Base-by-base conservation (phyloP, 2,888 invertebrate species). In the Agrenia bidenticulata region DNA sequence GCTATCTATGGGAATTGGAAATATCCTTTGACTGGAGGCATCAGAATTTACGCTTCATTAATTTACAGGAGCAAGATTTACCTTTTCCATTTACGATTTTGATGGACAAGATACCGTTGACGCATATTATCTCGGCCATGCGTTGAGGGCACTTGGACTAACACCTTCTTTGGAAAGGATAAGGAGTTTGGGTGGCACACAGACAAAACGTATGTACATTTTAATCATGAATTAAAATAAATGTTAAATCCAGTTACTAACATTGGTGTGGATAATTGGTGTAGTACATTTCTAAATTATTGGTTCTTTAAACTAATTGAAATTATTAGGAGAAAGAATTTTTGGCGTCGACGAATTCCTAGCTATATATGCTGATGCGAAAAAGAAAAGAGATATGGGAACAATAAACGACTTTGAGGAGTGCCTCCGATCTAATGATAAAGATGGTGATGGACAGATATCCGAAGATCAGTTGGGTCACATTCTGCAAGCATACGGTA, bases 361-460 rank as follows among this genome's bases (percentile, higher is more conserved):
- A 81, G 97, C 99, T 80, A 94, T 99, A 84, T 98, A 89, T 88
- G 88, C 92, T 83, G 93, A 94, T 81, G 85, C 90, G 78, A 91
- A 92, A 84, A 94, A 94, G 85, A 95, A 96, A 84, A 97, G 97
- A 84, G 98, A 98, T 81, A 90, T 91, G 81, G 99, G 98, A 76
- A 90, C 90, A 80, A 94, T 90, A 81, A 97, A 97, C 81, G 99
- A 99, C 85, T 99, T 98, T 88, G 86, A 97, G 82, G 99, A 99
- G 85, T 97, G 96, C 85, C 87, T 99, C 85, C 97, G 96, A 83
- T 87, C 98, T 81, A 98, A 98, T 87, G 98, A 99, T 88, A 95
- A 99, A 84, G 88, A 88, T 81, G 97, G 97, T 82, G 90, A 96
- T 78, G 97, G 98, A 77, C 88, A 86, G 79, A 96, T 99, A 92